Evolutionary conservation across 2,797 vertebrate genomes (phyloP), one percentile per base, ranked within the genome.

Genomic region (Champsocephalus esox): DNA sequence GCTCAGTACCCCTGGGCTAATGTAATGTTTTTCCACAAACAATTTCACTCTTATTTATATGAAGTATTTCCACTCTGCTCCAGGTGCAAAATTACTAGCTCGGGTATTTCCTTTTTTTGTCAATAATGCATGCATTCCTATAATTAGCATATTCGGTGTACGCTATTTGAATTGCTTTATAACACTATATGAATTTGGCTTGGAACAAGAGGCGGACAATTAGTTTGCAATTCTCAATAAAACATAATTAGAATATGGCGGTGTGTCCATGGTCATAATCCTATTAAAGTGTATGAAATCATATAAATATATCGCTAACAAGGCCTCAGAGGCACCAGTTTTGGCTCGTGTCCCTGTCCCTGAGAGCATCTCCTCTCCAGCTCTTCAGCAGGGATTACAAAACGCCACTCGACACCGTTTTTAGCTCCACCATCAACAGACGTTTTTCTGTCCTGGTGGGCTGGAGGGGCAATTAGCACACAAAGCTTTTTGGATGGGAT

Each of bases 381-480:
- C 70, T 59, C 64, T 55, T 46, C 62, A 65, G 19, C 4, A 3
- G 49, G 49, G 75, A 76, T 62, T 50, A 70, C 73, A 75, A 73
- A 44, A 70, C 52, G 54, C 56, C 80, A 79, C 64, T 79, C 56
- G 3, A 81, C 69, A 64, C 64, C 9, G 68, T 63, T 84, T 79
- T 73, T 49, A 87, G 67, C 77, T 58, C 41, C 66, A 16, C 56
- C 76, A 60, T 54, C 58, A 79, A 79, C 80, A 84, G 72, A 62
- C 74, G 5, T 60, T 69, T 75, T 61, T 71, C 69, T 80, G 79
- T 89, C 82, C 67, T 75, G 19, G 32, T 51, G 79, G 62, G 77
- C 76, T 73, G n/a, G 61, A 78, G 77, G 72, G 58, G 75, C 83
- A 87, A 88, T 91, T 91, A 86, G 83, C 73, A 64, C 70, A 81